Percentiles rank a stretch among this genome's conserved stretches.
These are phyloP conservation scores for Callithrix jacchus DNA, from an alignment of 2,113 vertebrate species.

Conservation along the genomic window DNA sequence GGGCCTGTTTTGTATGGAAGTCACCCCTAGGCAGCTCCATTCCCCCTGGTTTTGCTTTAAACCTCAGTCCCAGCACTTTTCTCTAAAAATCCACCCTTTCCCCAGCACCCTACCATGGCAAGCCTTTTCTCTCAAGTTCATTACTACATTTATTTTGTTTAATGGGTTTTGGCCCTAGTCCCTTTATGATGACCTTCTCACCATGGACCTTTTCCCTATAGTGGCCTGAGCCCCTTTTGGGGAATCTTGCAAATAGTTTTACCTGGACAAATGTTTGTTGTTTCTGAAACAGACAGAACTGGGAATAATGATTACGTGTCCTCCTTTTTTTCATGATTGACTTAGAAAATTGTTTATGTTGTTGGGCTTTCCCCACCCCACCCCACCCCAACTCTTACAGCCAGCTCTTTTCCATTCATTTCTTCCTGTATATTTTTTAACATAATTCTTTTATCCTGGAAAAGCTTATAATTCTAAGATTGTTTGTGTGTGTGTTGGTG, in stretches of 20 bases:
- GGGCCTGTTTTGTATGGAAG: background rate
- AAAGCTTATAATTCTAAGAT: constrained; percentile 6
- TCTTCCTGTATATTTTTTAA: constrained; percentile 28
- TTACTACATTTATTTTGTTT: background rate
- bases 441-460: constrained; percentile 39
- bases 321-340: constrained; percentile 9
- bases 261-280: background rate
- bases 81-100: background rate
- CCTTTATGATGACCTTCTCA: background rate
- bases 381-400: background rate
- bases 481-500: background rate
- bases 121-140: background rate
- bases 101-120: background rate
- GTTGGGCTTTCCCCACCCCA: background rate
- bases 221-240: background rate
- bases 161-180: background rate
- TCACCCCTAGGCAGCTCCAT: background rate
- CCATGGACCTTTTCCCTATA: background rate
- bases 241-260: background rate
- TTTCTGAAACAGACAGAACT: constrained; percentile 11
- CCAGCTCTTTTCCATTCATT: background rate
- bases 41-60: background rate
- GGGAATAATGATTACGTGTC: background rate
- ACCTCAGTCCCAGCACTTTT: background rate
- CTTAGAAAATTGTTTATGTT: constrained; percentile 11